A percentile compares a stretch with the other conserved stretches of the same genome.
Evolutionary conservation across 2,888 invertebrate species (phyloP).

Genomic region (Leptodirus hochenwartii): DNA sequence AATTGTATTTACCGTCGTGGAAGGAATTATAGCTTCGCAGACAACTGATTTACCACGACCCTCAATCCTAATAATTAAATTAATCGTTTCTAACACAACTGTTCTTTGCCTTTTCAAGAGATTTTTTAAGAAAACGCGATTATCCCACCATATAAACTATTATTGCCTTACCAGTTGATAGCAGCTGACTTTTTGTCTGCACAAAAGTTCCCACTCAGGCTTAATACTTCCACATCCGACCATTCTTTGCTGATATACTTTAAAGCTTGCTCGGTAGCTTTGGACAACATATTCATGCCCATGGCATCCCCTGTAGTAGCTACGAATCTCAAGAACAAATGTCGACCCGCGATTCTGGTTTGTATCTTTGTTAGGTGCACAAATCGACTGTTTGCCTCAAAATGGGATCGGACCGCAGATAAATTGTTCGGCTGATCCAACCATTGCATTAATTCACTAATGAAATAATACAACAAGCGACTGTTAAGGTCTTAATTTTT

Average conservation of each 20-base stretch:
- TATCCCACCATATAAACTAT: no score
- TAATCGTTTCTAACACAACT: no score
- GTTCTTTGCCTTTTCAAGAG: no score
- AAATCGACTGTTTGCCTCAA: conserved; percentile 85
- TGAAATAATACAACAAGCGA: no score
- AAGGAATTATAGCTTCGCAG: conserved; percentile 74
- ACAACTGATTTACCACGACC: conserved; percentile 95
- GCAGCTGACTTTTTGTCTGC: conserved; percentile 97
- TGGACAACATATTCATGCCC: conserved; percentile 99
- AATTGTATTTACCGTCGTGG: conserved; percentile 52
- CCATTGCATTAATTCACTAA: conserved; percentile 70
- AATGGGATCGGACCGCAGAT: conserved; percentile 57
- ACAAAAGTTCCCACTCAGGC: conserved; percentile 93
- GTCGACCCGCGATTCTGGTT: conserved; percentile 69
- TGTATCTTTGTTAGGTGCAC: conserved; percentile 69
- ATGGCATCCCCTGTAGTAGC: conserved; percentile 97
- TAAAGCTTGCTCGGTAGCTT: conserved; percentile 83
- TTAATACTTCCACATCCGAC: conserved; percentile 82
- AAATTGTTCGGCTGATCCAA: conserved; percentile 63
- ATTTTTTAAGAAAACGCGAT: no score
- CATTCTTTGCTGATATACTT: conserved; percentile 54
- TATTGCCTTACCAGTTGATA: conserved; percentile 68
- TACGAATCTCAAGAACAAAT: conserved; percentile 78
- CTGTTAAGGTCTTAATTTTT: no score
- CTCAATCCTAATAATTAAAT: conserved; percentile 73